phyloP scores from a whole-genome alignment of 2,113 vertebrate species.

The Cavia porcellus region DNA sequence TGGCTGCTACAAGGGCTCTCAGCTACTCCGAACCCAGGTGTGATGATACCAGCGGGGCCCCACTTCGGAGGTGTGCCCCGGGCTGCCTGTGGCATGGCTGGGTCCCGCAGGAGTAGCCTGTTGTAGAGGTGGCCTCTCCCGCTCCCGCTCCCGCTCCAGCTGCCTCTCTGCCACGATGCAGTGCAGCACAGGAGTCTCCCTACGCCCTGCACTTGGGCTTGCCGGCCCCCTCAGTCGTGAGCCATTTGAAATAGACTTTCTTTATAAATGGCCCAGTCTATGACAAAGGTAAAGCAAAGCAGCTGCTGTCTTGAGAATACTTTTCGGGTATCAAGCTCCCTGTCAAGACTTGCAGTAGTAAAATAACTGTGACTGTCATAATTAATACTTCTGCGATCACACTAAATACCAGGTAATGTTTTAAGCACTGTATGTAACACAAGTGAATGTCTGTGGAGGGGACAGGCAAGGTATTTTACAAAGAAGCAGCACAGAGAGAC shows the following conservation, averaged over 20 bases:
- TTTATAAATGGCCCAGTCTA: neutral
- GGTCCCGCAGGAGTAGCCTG: neutral
- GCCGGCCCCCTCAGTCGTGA: neutral
- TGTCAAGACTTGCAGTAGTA: neutral
- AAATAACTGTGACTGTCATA: neutral
- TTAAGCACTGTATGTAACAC: neutral
- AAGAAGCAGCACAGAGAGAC: neutral
- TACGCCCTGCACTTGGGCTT: neutral
- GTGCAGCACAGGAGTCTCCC: fast-evolving
- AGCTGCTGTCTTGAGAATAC: neutral
- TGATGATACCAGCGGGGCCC: too few species aligned
- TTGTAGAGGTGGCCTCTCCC: neutral
- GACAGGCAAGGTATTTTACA: constrained; percentile 13
- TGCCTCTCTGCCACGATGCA: neutral
- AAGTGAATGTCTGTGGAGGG: neutral
- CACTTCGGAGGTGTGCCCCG: neutral
- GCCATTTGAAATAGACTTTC: neutral
- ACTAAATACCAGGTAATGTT: constrained; percentile 9
- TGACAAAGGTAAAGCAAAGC: neutral
- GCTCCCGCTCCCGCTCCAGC: too few species aligned
- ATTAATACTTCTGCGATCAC: neutral
- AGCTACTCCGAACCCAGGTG: neutral
- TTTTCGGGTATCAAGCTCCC: neutral
- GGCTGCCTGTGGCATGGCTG: too few species aligned
- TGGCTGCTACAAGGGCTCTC: neutral